Base-by-base conservation (phyloP, 2,888 invertebrate genomes). In the Cheiracanthium punctorium region DNA sequence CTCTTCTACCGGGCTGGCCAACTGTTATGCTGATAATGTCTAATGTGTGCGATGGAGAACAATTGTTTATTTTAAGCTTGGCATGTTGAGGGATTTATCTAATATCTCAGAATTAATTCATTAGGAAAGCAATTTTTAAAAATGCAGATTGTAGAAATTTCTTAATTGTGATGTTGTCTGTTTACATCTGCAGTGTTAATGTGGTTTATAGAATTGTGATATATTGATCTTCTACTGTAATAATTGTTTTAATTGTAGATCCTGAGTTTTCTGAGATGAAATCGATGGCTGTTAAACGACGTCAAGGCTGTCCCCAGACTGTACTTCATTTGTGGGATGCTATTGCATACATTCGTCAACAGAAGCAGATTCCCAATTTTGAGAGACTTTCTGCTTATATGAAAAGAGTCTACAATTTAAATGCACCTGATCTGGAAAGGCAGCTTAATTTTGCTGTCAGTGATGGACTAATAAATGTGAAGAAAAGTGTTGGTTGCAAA, bases 241-340 rank as follows among this genome's bases (percentile, higher is more conserved):
- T n/a, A n/a, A n/a, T n/a, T n/a, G n/a, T n/a, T n/a, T n/a, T n/a
- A n/a, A n/a, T n/a, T 74, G 10, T 37, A 81, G 81, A 20, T 74
- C 29, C 33, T 32, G 67, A 81, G 20, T 0, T 70, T 69, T 70
- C 41, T 58, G 43, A 20, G 12, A n/a, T n/a, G 17, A 76, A 71
- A 65, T 29, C 29, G 33, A 85, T 80, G 84, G 80, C 75, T 64
- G 64, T 74, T 8, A 84, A 79, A 37, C 69, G 89, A 32, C 71
- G 89, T 43, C 64, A 75, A 52, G 79, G 80, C 1, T 87, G 87
- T 65, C 88, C 89, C 0, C 81, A 81, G 17, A 89, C 89, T 32
- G 92, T 92, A 69, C 92, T 92, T 89, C 92, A 93, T 89, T 91
- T 94, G 86, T 93, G 94, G 93, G 93, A 93, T 90, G 93, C 93